phyloP scores from a whole-genome alignment of 2,797 vertebrate species.

The Staurois parvus region DNA sequence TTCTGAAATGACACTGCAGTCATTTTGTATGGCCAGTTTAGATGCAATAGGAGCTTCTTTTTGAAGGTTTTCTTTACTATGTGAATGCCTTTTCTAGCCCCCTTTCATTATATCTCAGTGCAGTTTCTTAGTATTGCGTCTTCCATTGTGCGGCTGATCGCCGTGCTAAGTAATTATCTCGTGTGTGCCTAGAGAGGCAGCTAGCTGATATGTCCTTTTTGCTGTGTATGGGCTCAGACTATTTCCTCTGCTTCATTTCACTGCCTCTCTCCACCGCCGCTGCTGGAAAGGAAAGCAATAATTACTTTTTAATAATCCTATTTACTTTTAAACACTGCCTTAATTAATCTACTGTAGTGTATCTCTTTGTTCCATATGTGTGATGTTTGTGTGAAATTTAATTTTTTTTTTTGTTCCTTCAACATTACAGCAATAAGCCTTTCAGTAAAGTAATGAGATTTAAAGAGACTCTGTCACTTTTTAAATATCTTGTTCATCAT shows the following conservation, averaged over 20 bases:
- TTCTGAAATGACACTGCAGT: not conserved
- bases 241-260: conserved; percentile 34
- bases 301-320: conserved; percentile 55
- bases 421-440: not conserved
- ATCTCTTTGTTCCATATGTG: conserved; percentile 47
- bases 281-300: conserved; percentile 47
- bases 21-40: not conserved
- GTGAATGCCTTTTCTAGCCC: not conserved
- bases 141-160: conserved; percentile 7
- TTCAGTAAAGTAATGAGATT: not conserved
- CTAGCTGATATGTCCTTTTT: conserved; percentile 9
- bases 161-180: conserved; percentile 27
- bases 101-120: not conserved
- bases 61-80: not conserved
- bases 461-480: not conserved
- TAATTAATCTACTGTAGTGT: conserved; percentile 33
- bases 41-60: not conserved
- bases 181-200: conserved; percentile 7
- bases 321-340: conserved; percentile 40
- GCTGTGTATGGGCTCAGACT: conserved; percentile 16
- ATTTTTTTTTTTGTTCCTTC: not conserved
- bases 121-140: not conserved
- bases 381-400: conserved; percentile 30
- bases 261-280: conserved; percentile 33
- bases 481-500: not conserved